These are phyloP conservation scores for Bembecia ichneumoniformis DNA, from an alignment of 2,888 invertebrate genomes.

Conservation along the genomic window DNA sequence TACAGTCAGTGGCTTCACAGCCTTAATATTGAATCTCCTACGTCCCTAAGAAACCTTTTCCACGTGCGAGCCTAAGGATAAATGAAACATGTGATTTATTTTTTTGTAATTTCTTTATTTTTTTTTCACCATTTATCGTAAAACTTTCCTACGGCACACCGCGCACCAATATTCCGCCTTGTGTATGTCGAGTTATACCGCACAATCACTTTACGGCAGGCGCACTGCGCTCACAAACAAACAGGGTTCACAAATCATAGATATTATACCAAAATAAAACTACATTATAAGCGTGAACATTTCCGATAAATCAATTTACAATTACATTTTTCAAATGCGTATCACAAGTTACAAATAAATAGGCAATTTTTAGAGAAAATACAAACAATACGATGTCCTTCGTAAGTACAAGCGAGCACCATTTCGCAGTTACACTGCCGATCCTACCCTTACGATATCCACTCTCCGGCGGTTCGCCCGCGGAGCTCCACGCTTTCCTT, in stretches of 20 bases:
- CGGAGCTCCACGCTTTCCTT: neutral
- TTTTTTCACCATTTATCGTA: conserved; percentile 73
- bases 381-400: conserved; percentile 49
- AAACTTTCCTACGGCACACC: conserved; percentile 69
- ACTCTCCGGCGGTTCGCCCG: conserved; percentile 18
- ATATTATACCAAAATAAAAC: conserved; percentile 23
- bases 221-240: neutral
- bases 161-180: conserved; percentile 65
- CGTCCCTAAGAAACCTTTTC: too few species aligned
- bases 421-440: conserved; percentile 59
- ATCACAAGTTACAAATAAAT: conserved; percentile 30
- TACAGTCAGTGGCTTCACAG: too few species aligned
- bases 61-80: neutral
- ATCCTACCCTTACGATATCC: conserved; percentile 26
- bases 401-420: conserved; percentile 70
- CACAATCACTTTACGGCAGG: neutral
- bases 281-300: conserved; percentile 24
- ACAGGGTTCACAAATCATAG: conserved; percentile 20
- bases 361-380: conserved; percentile 39
- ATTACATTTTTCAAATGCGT: conserved; percentile 16
- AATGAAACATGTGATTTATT: neutral
- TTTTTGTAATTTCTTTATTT: conserved; percentile 70
- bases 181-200: conserved; percentile 55
- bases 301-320: conserved; percentile 21
- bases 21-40: too few species aligned